Evolutionary conservation across 2,113 vertebrate genomes (phyloP).

Genomic region (Excalfactoria chinensis): DNA sequence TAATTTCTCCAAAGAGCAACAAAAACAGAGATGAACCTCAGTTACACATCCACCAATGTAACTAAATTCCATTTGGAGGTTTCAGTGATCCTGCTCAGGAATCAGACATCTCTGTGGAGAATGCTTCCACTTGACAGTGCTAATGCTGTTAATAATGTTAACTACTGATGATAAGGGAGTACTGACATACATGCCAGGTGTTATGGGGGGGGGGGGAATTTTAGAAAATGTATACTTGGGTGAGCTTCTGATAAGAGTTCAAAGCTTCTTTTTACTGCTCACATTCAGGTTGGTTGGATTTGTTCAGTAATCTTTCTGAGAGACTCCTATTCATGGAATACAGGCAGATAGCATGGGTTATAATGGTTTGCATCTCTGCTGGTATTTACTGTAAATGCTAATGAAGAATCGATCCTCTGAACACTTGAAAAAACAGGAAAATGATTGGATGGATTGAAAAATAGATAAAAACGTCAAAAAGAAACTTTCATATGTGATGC

Average conservation of each 20-base stretch:
- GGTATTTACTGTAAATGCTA: neutral
- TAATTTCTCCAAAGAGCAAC: neutral
- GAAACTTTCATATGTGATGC: accelerated
- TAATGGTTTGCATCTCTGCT: neutral
- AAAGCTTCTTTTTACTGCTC: neutral
- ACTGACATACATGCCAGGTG: neutral
- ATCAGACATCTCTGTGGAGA: neutral
- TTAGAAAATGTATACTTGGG: neutral
- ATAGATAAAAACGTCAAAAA: neutral
- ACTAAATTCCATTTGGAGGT: neutral
- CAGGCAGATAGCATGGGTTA: neutral
- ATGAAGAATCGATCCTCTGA: neutral
- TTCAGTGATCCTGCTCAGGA: neutral
- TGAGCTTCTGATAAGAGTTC: neutral
- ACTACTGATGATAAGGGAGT: neutral
- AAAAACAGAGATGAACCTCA: neutral
- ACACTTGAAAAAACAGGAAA: neutral
- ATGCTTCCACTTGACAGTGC: neutral
- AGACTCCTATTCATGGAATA: neutral
- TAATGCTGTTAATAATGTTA: neutral
- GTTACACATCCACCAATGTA: neutral
- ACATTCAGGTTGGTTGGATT: neutral
- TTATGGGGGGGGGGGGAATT: neutral
- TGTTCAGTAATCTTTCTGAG: neutral
- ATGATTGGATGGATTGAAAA: neutral